Evolutionary conservation across 2,888 invertebrate species (phyloP).

Genomic region (Agrotis ipsilon): DNA sequence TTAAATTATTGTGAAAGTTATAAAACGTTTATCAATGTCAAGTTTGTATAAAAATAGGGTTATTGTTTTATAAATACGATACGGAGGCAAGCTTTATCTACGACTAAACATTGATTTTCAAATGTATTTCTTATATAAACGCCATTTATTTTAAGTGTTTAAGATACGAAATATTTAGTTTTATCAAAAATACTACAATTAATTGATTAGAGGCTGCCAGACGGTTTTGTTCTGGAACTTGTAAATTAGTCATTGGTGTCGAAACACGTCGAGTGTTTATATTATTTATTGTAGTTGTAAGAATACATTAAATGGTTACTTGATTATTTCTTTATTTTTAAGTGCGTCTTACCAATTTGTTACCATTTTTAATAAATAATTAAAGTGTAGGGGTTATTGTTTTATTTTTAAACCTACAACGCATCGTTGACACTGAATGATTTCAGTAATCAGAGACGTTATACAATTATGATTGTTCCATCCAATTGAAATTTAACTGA

Average conservation of each 20-base stretch:
- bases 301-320: conserved; percentile 60
- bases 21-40: conserved; percentile 32
- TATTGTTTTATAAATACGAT: conserved; percentile 39
- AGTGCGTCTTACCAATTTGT: conserved; percentile 73
- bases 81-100: conserved; percentile 44
- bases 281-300: conserved; percentile 83
- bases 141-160: conserved; percentile 67
- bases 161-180: conserved; percentile 45
- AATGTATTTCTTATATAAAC: conserved; percentile 46
- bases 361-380: conserved; percentile 75
- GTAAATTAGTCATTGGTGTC: conserved; percentile 66
- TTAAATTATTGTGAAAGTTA: not conserved
- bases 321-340: conserved; percentile 65
- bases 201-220: conserved; percentile 61
- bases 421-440: too few species aligned
- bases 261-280: conserved; percentile 75
- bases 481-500: not conserved
- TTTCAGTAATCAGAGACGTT: not conserved
- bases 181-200: conserved; percentile 50
- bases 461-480: not conserved
- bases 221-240: conserved; percentile 35
- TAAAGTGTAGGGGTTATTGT: conserved; percentile 5
- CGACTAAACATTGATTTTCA: conserved; percentile 35
- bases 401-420: not conserved
- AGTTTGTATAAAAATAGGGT: conserved; percentile 24